phyloP scores from a whole-genome alignment of 2,888 invertebrate species.

The Monopis laevigella region DNA sequence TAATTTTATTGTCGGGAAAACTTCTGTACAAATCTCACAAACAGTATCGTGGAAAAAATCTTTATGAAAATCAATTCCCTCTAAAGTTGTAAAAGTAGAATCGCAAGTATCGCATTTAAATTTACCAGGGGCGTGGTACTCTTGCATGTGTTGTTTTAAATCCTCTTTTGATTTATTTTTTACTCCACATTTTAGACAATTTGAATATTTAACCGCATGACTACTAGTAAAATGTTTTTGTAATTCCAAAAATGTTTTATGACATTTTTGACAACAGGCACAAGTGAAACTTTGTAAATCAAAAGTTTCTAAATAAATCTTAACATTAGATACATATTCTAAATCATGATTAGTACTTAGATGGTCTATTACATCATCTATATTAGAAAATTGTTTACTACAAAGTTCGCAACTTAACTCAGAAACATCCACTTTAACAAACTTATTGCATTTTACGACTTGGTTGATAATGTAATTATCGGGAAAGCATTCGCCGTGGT shows the following conservation, averaged over 20 bases:
- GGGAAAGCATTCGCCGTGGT: conserved; percentile 34
- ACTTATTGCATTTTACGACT: conserved; percentile 32
- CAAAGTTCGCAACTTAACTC: conserved; percentile 39
- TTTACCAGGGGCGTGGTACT: conserved; percentile 30
- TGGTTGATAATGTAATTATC: conserved; percentile 34
- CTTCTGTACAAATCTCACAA: conserved; percentile 42
- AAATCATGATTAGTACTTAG: conserved; percentile 34
- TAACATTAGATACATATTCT: conserved; percentile 30
- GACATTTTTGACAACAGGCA: conserved; percentile 32
- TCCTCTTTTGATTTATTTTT: conserved; percentile 40
- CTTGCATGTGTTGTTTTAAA: conserved; percentile 33
- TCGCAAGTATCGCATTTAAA: conserved; percentile 36
- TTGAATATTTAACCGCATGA: conserved; percentile 32
- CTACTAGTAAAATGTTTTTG: conserved; percentile 36
- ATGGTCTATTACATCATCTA: conserved; percentile 40
- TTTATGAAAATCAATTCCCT: conserved; percentile 33
- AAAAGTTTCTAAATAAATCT: conserved; percentile 31
- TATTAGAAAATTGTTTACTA: conserved; percentile 27
- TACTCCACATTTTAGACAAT: conserved; percentile 34
- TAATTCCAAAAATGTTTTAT: conserved; percentile 32
- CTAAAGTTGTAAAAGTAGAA: conserved; percentile 27
- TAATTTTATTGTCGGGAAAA: conserved; percentile 32
- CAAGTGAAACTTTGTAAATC: conserved; percentile 40
- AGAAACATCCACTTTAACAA: conserved; percentile 48
- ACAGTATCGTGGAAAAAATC: conserved; percentile 33